Conservation (phyloP, 1,140 invertebrate species). For the Listronotus oregonensis region DNA sequence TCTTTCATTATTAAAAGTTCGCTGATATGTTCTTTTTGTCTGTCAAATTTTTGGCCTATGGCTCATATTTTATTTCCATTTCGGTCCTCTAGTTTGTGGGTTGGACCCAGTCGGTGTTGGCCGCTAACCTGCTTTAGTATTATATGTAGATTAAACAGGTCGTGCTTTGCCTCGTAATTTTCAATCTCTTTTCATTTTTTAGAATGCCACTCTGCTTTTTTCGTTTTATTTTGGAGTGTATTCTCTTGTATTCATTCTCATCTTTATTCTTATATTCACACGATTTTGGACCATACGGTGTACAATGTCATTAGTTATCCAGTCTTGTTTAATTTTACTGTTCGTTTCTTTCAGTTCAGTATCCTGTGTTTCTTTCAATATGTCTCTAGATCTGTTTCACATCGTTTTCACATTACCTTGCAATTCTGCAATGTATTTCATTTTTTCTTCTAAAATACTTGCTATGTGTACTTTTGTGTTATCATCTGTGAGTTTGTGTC, state of each 20-base stretch:
- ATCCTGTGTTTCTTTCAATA: background rate
- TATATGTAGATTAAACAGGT: too few relatives aligned
- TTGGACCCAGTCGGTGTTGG: too few relatives aligned
- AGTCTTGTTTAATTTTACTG: too few relatives aligned
- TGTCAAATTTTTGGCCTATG: background rate
- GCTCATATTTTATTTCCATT: background rate
- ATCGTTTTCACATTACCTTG: constrained; percentile 3
- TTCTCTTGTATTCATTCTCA: too few relatives aligned
- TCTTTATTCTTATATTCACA: too few relatives aligned
- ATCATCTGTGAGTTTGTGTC: constrained; percentile 8
- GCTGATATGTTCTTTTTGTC: background rate
- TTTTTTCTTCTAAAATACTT: constrained; percentile 6
- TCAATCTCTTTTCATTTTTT: background rate
- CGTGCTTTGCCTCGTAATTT: too few relatives aligned
- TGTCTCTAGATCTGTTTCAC: constrained; percentile 2
- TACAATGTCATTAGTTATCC: constrained; percentile 29
- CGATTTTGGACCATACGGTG: constrained; percentile 25
- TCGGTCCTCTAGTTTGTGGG: too few relatives aligned
- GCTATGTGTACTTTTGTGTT: constrained; percentile 2
- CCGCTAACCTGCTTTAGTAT: too few relatives aligned
- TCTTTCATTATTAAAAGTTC: constrained; percentile 9
- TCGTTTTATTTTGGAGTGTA: constrained; percentile 26
- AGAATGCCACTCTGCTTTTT: constrained; percentile 1
- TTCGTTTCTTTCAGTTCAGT: too few relatives aligned
- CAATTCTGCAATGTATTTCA: background rate